A percentile compares a stretch with the other conserved stretches of the same genome.
These are phyloP conservation scores for Pristionchus mayeri DNA, from an alignment of 2,888 invertebrate species.

Conservation along the genomic window DNA sequence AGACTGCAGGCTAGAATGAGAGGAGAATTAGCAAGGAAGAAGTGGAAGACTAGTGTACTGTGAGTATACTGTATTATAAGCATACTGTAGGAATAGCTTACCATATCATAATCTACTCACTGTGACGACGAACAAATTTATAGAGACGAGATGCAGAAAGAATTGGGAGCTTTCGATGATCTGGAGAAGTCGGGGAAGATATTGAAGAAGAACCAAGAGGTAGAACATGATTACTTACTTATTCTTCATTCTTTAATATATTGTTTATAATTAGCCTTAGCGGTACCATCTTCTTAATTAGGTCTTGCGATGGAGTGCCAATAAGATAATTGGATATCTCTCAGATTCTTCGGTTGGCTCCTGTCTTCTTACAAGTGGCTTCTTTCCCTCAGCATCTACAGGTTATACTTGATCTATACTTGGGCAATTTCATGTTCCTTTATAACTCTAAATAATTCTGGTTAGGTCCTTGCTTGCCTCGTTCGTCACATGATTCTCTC, in stretches of 20 bases:
- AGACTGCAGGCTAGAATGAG: background rate
- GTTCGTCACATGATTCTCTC: constrained; percentile 66
- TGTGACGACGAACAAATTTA: background rate
- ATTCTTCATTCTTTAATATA: too few species aligned
- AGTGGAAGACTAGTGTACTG: constrained; percentile 25
- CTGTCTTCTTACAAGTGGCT: constrained; percentile 49
- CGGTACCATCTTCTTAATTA: too few species aligned
- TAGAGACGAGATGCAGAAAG: constrained; percentile 49
- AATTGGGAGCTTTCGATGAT: constrained; percentile 56
- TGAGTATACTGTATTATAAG: too few species aligned
- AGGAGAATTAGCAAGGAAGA: background rate
- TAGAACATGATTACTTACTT: too few species aligned
- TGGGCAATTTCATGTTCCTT: too few species aligned
- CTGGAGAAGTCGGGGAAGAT: constrained; percentile 55
- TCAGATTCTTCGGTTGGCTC: constrained; percentile 38
- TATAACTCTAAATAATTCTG: background rate
- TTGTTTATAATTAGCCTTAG: too few species aligned
- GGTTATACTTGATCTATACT: too few species aligned
- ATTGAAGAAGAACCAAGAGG: constrained; percentile 49
- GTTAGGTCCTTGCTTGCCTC: constrained; percentile 58
- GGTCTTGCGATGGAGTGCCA: background rate
- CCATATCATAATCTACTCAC: background rate
- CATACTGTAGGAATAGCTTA: too few species aligned
- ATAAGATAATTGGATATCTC: background rate
- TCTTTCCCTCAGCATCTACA: constrained; percentile 53